Evolutionary conservation across 2,888 invertebrate genomes (phyloP).

Genomic region (Thecocarcelia acutangulata): DNA sequence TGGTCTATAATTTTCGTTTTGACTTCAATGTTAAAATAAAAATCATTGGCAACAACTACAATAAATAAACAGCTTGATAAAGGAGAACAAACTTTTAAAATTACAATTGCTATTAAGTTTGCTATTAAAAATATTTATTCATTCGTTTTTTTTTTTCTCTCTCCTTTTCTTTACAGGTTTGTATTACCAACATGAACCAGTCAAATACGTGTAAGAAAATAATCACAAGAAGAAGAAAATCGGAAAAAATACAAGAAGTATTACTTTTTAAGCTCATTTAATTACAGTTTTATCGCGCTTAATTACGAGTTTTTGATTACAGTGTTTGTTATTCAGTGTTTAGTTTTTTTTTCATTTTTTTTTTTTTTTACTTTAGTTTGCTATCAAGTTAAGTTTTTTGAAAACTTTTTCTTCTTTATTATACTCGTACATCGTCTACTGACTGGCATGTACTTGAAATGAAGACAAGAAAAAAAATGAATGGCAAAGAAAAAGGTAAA

Average conservation of each 20-base stretch:
- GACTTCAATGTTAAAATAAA: constrained; percentile 25
- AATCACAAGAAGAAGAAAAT: background rate
- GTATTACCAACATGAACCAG: constrained; percentile 54
- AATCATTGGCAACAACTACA: constrained; percentile 38
- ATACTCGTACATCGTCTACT: background rate
- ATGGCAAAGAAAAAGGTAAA: background rate
- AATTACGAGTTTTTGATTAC: constrained; percentile 70
- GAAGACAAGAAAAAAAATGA: background rate
- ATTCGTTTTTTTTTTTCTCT: constrained; percentile 32
- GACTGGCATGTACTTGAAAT: constrained; percentile 11
- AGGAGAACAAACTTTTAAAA: constrained; percentile 58
- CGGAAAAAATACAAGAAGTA: constrained; percentile 57
- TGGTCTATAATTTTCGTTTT: constrained; percentile 25
- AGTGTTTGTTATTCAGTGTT: constrained; percentile 52
- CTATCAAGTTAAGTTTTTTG: constrained; percentile 48
- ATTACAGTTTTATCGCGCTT: constrained; percentile 70
- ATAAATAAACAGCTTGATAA: constrained; percentile 65
- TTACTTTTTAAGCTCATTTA: constrained; percentile 68
- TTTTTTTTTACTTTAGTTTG: background rate
- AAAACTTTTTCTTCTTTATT: constrained; percentile 22
- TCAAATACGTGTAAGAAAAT: constrained; percentile 34
- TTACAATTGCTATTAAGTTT: constrained; percentile 57
- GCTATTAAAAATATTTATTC: constrained; percentile 52
- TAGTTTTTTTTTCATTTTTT: background rate
- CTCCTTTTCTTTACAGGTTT: constrained; percentile 65